A percentile compares a stretch with the other conserved stretches of the same genome.
phyloP scores from a whole-genome alignment of 2,888 invertebrate species.

The Acrobasis suavella region DNA sequence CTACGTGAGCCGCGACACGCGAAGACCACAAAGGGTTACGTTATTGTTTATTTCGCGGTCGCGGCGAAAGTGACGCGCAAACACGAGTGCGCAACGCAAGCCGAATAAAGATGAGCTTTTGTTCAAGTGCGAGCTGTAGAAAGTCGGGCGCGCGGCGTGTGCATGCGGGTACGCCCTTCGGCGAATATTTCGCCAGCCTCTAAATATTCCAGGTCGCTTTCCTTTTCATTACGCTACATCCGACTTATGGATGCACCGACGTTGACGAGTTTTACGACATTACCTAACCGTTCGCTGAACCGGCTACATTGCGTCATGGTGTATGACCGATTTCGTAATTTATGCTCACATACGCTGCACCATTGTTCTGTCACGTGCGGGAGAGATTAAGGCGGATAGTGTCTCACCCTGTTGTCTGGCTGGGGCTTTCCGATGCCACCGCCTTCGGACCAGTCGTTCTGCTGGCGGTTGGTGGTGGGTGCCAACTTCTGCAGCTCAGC shows the following conservation, averaged over 20 bases:
- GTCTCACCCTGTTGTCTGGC: slow-evolving; percentile 89
- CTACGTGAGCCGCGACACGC: neutral
- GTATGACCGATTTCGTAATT: slow-evolving; percentile 59
- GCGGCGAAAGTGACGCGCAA: slow-evolving; percentile 69
- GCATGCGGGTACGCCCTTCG: slow-evolving; percentile 80
- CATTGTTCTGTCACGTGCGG: slow-evolving; percentile 20
- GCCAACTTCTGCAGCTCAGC: slow-evolving; percentile 92
- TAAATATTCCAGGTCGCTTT: slow-evolving; percentile 76
- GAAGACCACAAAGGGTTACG: slow-evolving; percentile 59
- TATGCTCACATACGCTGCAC: slow-evolving; percentile 32
- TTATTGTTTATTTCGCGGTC: slow-evolving; percentile 48
- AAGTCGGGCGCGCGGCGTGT: slow-evolving; percentile 59
- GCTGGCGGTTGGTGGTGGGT: slow-evolving; percentile 89
- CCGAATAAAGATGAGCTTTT: slow-evolving; percentile 80
- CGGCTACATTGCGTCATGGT: slow-evolving; percentile 56
- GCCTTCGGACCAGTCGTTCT: slow-evolving; percentile 94
- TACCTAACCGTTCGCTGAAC: slow-evolving; percentile 68
- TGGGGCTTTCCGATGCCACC: slow-evolving; percentile 94
- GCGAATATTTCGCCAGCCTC: slow-evolving; percentile 76
- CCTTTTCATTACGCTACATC: slow-evolving; percentile 74
- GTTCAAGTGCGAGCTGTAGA: slow-evolving; percentile 63
- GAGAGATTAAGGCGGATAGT: slow-evolving; percentile 13
- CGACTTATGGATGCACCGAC: slow-evolving; percentile 48
- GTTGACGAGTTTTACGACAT: slow-evolving; percentile 57
- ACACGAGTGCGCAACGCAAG: slow-evolving; percentile 53